Percentiles rank a stretch among this genome's conserved stretches.
These are phyloP conservation scores for Apeira syringaria DNA, from an alignment of 2,888 invertebrate genomes.

Conservation along the genomic window DNA sequence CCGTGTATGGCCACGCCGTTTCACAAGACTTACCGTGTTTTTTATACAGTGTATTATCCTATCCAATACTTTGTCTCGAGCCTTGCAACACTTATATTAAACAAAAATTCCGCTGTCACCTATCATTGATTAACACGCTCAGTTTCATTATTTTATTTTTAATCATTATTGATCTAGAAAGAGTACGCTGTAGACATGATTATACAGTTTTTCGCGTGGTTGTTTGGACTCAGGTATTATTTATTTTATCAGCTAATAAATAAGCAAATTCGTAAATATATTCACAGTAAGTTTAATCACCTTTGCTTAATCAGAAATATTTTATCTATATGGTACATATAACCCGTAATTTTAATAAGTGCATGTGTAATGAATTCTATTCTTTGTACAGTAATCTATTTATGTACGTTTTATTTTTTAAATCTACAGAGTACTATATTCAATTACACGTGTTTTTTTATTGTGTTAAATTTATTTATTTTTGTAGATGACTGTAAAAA, in stretches of 20 bases:
- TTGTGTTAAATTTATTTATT: conserved; percentile 24
- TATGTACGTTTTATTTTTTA: not conserved
- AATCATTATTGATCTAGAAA: not conserved
- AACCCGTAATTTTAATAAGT: not conserved
- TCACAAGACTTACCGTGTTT: too few species aligned
- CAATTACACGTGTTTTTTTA: not conserved
- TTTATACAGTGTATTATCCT: not conserved
- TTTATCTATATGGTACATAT: not conserved
- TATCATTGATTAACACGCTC: conserved; percentile 12
- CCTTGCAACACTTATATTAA: conserved; percentile 71
- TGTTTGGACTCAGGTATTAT: conserved; percentile 14
- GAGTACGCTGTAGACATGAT: conserved; percentile 5
- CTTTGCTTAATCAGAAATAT: not conserved
- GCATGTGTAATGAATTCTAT: not conserved
- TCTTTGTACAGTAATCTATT: not conserved
- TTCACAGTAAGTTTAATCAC: not conserved
- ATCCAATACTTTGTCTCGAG: conserved; percentile 3
- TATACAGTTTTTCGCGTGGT: conserved; percentile 12
- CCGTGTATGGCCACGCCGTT: too few species aligned
- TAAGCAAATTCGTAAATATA: not conserved
- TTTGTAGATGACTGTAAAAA: conserved; percentile 60
- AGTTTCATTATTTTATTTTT: conserved; percentile 1
- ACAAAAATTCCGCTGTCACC: conserved; percentile 39
- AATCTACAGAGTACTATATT: conserved; percentile 4
- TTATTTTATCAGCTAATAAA: not conserved